Percentiles rank a stretch among this genome's conserved stretches.
Evolutionary conservation across 1,140 invertebrate genomes (phyloP).

Genomic region (Popillia japonica): DNA sequence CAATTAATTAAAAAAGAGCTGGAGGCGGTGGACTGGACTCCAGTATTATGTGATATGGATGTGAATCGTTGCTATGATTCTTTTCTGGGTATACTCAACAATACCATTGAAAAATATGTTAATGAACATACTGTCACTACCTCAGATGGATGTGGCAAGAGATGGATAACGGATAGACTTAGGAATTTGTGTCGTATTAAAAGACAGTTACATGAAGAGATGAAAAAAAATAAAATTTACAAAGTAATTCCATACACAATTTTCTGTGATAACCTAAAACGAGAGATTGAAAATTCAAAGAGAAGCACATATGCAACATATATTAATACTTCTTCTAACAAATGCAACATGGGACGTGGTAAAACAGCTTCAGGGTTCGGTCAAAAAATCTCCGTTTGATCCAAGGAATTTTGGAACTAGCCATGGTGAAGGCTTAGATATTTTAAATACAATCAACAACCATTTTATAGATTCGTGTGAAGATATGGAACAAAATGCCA

Average conservation of each 20-base stretch:
- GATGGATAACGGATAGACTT: not conserved
- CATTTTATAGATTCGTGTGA: no score
- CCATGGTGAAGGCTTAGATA: not conserved
- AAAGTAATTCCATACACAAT: no score
- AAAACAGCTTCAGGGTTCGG: not conserved
- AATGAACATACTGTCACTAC: not conserved
- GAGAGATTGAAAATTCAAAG: not conserved
- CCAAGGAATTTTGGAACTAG: not conserved
- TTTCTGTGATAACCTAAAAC: not conserved
- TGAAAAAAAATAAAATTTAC: no score
- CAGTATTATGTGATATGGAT: no score
- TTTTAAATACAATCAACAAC: not conserved
- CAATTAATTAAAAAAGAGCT: not conserved
- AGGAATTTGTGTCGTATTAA: not conserved
- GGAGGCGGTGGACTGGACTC: not conserved
- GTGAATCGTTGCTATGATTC: not conserved
- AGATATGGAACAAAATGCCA: no score
- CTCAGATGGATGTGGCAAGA: not conserved
- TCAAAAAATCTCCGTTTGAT: not conserved
- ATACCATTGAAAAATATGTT: not conserved
- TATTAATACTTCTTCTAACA: no score
- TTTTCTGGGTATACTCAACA: not conserved
- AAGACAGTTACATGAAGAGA: no score
- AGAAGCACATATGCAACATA: not conserved
- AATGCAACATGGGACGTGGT: not conserved